A percentile compares a stretch with the other conserved stretches of the same genome.
Conservation (phyloP, 1,140 invertebrate genomes). For the Coptotermes formosanus region DNA sequence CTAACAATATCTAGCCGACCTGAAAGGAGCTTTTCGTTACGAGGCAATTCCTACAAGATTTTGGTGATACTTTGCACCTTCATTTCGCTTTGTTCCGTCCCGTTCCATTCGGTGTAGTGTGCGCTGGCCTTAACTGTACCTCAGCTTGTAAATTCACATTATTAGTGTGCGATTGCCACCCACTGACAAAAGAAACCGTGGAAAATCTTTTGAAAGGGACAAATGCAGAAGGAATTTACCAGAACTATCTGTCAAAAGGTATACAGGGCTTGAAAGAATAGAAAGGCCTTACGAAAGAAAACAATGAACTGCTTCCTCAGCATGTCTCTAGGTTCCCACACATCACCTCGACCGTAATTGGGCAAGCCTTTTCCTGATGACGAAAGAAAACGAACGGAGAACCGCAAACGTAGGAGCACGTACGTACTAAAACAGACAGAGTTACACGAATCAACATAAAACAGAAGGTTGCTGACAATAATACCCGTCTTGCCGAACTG, state of each 20-base stretch:
- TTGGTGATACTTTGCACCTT: too few species aligned
- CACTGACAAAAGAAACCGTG: neutral
- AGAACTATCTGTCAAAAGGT: neutral
- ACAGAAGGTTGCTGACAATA: neutral
- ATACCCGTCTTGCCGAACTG: too few species aligned
- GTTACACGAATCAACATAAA: neutral
- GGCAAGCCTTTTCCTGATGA: neutral
- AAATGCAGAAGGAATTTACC: neutral
- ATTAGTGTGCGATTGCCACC: neutral
- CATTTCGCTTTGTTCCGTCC: too few species aligned
- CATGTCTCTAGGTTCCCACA: neutral
- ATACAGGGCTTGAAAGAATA: neutral
- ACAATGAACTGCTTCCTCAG: neutral
- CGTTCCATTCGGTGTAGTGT: too few species aligned
- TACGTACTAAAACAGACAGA: neutral
- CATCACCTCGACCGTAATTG: slow-evolving; percentile 1
- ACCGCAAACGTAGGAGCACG: neutral
- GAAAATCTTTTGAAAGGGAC: neutral
- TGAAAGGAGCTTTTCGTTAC: too few species aligned
- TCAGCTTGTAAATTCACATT: neutral
- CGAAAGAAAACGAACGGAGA: neutral
- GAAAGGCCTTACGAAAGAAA: neutral
- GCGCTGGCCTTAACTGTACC: too few species aligned
- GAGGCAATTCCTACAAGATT: too few species aligned
- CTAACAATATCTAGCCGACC: too few species aligned